phyloP scores from a whole-genome alignment of 2,797 vertebrate species.

The Champsocephalus esox region DNA sequence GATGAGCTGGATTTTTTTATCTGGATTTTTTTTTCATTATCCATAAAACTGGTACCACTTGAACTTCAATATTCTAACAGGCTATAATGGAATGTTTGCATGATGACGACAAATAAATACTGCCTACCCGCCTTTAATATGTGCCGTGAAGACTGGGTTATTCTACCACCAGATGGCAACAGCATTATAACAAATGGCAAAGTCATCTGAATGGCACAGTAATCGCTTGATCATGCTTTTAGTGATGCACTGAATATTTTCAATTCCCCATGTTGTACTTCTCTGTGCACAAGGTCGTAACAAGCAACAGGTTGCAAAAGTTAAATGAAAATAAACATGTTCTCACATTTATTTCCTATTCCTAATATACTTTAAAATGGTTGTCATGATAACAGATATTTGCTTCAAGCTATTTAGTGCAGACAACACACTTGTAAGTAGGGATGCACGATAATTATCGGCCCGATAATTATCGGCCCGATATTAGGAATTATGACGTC shows the following conservation, averaged over 20 bases:
- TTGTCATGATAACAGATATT: conserved; percentile 8
- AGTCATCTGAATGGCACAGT: conserved; percentile 16
- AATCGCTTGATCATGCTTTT: conserved; percentile 7
- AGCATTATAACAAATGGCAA: conserved; percentile 10
- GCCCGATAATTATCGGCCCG: too few relatives aligned
- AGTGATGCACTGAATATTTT: conserved; percentile 5
- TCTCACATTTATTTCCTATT: neutral
- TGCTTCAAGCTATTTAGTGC: conserved; percentile 2
- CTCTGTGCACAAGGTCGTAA: neutral
- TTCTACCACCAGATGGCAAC: conserved; percentile 43
- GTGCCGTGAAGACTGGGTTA: neutral
- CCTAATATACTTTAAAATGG: neutral
- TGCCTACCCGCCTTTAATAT: too few relatives aligned
- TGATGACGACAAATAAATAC: too few relatives aligned
- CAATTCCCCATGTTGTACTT: neutral
- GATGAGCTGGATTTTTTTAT: too few relatives aligned
- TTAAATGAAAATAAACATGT: neutral
- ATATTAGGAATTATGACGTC: too few relatives aligned
- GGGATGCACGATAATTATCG: too few relatives aligned
- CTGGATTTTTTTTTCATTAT: too few relatives aligned
- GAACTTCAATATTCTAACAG: too few relatives aligned
- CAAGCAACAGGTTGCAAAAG: neutral
- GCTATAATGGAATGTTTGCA: too few relatives aligned
- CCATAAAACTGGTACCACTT: too few relatives aligned
- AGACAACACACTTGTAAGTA: neutral